These are phyloP conservation scores for Micrastur ruficollis DNA, from an alignment of 2,797 vertebrate genomes.

Conservation along the genomic window DNA sequence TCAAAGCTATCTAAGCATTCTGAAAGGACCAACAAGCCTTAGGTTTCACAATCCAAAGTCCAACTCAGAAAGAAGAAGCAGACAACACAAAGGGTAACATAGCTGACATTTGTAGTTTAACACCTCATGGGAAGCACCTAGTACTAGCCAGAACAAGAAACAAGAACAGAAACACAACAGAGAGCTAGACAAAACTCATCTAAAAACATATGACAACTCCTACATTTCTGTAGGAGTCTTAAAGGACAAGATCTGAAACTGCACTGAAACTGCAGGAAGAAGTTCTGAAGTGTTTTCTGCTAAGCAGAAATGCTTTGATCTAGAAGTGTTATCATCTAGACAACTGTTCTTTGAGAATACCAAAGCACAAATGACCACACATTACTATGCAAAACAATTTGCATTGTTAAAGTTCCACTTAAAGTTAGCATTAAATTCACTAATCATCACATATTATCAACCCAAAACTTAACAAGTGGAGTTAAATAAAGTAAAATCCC, in stretches of 20 bases:
- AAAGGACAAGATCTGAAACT: neutral
- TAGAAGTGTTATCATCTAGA: neutral
- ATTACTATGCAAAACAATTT: neutral
- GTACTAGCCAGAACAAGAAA: neutral
- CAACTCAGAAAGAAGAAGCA: neutral
- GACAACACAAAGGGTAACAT: neutral
- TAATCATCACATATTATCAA: neutral
- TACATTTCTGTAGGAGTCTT: neutral
- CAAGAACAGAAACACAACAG: neutral
- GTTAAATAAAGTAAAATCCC: neutral
- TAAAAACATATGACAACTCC: neutral
- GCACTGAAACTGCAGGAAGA: neutral
- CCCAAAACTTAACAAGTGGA: neutral
- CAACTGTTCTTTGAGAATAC: neutral
- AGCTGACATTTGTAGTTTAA: neutral
- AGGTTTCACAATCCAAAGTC: neutral
- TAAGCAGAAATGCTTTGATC: neutral
- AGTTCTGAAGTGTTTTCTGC: neutral
- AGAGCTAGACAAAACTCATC: neutral
- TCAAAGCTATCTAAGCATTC: neutral
- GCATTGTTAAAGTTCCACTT: neutral
- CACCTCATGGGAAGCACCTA: neutral
- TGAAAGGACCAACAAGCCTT: neutral
- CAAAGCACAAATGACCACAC: neutral
- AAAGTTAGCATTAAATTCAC: neutral